Evolutionary conservation across 2,113 vertebrate genomes (phyloP), one percentile per base, ranked within the genome.

Genomic region (Myotis lucifugus): DNA sequence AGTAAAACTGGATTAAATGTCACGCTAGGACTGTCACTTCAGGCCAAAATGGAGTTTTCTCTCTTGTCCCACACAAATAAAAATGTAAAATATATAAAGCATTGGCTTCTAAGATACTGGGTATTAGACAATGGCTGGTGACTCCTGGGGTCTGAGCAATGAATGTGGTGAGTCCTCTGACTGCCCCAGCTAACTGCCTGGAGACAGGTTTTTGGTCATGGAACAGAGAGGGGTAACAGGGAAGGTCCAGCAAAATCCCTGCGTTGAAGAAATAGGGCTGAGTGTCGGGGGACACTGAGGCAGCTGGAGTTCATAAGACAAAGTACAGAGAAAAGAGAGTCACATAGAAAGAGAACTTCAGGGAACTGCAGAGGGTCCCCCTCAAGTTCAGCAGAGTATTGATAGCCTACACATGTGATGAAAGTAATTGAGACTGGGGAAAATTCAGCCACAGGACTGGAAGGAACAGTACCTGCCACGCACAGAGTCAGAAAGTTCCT

Each of bases 41-140:
- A n/a, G 34, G 19, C 25, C n/a, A 94, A 77, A 85, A 66, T 76
- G 52, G 4, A 37, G 11, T 50, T 90, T 85, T n/a, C 25, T 25
- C 29, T 92, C 3, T 86, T 87, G 18, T 8, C 15, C 32, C 32
- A 90, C 1, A 42, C 13, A 27, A 85, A 78, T 32, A 40, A 84
- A 91, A 95, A 52, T 32, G 21, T 42, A 73, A 91, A 61, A 72
- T 32, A 77, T 34, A 54, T 32, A 19, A 85, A 87, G 42, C 8
- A 42, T 14, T 79, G 15, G 8, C 73, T 95, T 88, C 13, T 32
- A 85, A 86, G 73, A 46, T 40, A 15, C 11, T 66, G 10, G 3
- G 3, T 87, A 72, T 76, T 69, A 81, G 37, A 59, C 5, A 77
- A 48, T 0, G 12, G 56, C 46, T 9, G 12, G 40, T 42, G 4